Percentiles rank a stretch among this genome's conserved stretches.
These are phyloP conservation scores for Ellobium chinense DNA, from an alignment of 2,888 invertebrate species.

Conservation along the genomic window DNA sequence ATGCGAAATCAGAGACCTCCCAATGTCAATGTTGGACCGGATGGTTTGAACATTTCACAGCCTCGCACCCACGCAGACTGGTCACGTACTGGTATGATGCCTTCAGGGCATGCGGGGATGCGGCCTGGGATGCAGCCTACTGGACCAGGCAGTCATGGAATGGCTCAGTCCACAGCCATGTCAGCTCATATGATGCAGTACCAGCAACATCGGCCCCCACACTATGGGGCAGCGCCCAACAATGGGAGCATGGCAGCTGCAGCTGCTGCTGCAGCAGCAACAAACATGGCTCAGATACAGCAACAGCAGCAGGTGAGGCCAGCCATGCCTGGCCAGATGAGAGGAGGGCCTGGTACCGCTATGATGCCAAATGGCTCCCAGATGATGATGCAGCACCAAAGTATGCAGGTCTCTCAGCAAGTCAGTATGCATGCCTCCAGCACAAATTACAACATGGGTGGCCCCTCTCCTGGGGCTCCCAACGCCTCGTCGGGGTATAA, in stretches of 20 bases:
- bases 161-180: constrained; percentile 37
- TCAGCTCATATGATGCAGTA: constrained; percentile 46
- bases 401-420: constrained; percentile 79
- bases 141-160: constrained; percentile 19
- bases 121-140: constrained; percentile 52
- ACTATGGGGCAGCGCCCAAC: neutral
- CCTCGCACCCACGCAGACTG: constrained; percentile 81
- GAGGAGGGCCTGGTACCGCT: constrained; percentile 52
- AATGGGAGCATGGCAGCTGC: constrained; percentile 22
- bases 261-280: constrained; percentile 59
- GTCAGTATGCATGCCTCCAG: constrained; percentile 52
- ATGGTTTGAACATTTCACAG: constrained; percentile 80
- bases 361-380: constrained; percentile 60
- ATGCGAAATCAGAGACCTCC: constrained; percentile 82
- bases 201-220: constrained; percentile 27
- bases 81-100: constrained; percentile 50
- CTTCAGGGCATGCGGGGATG: constrained; percentile 30
- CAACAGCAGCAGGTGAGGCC: constrained; percentile 67
- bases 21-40: constrained; percentile 83
- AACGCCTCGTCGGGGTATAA: constrained; percentile 26
- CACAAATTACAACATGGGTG: constrained; percentile 30
- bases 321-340: constrained; percentile 53
- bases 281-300: constrained; percentile 79
- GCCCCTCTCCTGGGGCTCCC: constrained; percentile 35
- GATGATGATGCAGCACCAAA: constrained; percentile 71